Evolutionary conservation across 2,797 vertebrate species (phyloP).

Genomic region (Ciconia nigra): DNA sequence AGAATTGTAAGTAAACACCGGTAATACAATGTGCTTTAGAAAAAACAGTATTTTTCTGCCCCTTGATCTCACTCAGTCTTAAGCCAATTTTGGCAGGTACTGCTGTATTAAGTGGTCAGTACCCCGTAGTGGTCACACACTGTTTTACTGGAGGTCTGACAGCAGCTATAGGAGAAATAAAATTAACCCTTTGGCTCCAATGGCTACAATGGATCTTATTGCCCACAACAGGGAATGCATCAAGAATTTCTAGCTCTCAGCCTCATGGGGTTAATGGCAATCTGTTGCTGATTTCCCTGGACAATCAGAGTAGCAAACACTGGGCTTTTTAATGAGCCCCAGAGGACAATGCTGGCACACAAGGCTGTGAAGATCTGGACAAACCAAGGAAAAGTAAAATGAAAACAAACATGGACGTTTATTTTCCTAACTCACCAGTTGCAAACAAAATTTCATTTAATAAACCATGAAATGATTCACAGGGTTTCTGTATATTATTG

Average conservation of each 20-base stretch:
- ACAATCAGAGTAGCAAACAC: slow-evolving; percentile 74
- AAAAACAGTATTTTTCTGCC: slow-evolving; percentile 60
- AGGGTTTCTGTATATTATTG: slow-evolving; percentile 86
- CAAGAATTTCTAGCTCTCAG: background rate
- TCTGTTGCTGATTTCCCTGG: slow-evolving; percentile 78
- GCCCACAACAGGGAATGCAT: background rate
- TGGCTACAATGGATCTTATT: background rate
- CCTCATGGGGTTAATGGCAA: slow-evolving; percentile 72
- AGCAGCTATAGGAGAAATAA: slow-evolving; percentile 57
- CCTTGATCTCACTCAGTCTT: slow-evolving; percentile 54
- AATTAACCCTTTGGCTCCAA: slow-evolving; percentile 45
- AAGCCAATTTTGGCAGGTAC: slow-evolving; percentile 67
- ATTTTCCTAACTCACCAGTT: slow-evolving; percentile 87
- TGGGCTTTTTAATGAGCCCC: slow-evolving; percentile 73
- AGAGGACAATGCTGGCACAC: slow-evolving; percentile 67
- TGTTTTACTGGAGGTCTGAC: slow-evolving; percentile 74
- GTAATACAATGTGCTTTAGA: slow-evolving; percentile 43
- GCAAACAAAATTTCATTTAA: slow-evolving; percentile 88
- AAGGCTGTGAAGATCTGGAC: slow-evolving; percentile 68
- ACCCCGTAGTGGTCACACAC: slow-evolving; percentile 80
- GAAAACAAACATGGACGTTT: slow-evolving; percentile 85
- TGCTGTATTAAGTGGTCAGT: slow-evolving; percentile 75
- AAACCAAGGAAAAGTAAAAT: slow-evolving; percentile 79
- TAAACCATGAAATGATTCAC: slow-evolving; percentile 92
- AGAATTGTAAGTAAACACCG: slow-evolving; percentile 43